Percentiles rank a stretch among this genome's conserved stretches.
Conservation (phyloP, 2,797 vertebrate genomes). For the Ptychobarbus kaznakovi region DNA sequence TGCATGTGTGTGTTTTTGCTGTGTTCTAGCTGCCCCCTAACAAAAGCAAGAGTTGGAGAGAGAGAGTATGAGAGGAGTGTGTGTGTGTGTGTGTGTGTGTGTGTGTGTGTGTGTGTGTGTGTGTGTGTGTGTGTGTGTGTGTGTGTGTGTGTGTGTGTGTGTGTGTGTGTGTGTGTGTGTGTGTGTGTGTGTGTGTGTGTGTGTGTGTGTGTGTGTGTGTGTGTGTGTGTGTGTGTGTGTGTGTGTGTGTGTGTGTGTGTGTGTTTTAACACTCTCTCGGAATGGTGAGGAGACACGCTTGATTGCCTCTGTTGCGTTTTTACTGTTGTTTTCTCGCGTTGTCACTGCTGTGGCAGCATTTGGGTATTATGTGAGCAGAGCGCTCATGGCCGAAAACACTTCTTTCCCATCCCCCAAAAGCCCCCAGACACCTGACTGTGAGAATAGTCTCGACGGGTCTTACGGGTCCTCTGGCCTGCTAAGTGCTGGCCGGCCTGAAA, state of each 20-base stretch:
- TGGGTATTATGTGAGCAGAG: slow-evolving; percentile 68
- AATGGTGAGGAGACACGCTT: slow-evolving; percentile 81
- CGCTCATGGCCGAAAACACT: slow-evolving; percentile 70
- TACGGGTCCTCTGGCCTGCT: slow-evolving; percentile 84
- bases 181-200: slow-evolving; percentile 30
- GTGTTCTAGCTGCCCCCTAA: slow-evolving; percentile 37
- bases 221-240: slow-evolving; percentile 34
- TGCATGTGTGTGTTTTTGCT: slow-evolving; percentile 43
- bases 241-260: slow-evolving; percentile 30
- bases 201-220: slow-evolving; percentile 23
- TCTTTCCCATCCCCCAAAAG: slow-evolving; percentile 59
- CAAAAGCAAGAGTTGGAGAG: slow-evolving; percentile 49
- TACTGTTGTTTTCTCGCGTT: slow-evolving; percentile 94
- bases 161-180: slow-evolving; percentile 34
- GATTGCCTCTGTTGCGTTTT: slow-evolving; percentile 83
- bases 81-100: slow-evolving; percentile 38
- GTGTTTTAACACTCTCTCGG: slow-evolving; percentile 75
- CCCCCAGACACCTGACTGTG: slow-evolving; percentile 91
- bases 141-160: slow-evolving; percentile 27
- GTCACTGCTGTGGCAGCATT: slow-evolving; percentile 85
- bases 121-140: no score
- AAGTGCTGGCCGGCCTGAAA: slow-evolving; percentile 93
- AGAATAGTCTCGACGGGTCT: slow-evolving; percentile 93
- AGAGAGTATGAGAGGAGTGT: slow-evolving; percentile 31
- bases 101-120: not conserved